phyloP scores from a whole-genome alignment of 1,140 invertebrate species.

The Brachionus plicatilis region DNA sequence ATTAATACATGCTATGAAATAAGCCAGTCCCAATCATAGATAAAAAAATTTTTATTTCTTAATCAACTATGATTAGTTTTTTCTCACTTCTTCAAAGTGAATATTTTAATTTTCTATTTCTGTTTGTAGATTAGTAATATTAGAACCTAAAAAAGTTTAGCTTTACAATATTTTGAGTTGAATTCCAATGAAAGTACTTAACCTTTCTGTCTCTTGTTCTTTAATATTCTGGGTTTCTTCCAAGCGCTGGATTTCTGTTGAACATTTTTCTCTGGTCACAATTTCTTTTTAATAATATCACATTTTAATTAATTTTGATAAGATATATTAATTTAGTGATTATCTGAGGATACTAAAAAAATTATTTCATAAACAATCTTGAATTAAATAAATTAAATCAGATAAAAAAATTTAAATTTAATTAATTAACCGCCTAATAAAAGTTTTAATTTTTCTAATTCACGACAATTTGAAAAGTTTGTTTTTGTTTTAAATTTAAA shows the following conservation, averaged over 20 bases:
- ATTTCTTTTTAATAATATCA: background rate
- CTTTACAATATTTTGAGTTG: background rate
- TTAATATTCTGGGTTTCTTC: slow-evolving; percentile 46
- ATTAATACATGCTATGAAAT: too few species aligned
- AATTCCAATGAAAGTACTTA: slow-evolving; percentile 42
- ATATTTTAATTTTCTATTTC: slow-evolving; percentile 44
- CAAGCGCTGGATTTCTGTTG: slow-evolving; percentile 44
- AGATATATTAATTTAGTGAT: too few species aligned
- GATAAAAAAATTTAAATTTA: too few species aligned
- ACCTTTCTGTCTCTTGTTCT: slow-evolving; percentile 46
- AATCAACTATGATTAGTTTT: background rate
- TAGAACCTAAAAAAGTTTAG: slow-evolving; percentile 41
- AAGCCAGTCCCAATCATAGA: too few species aligned
- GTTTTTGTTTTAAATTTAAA: too few species aligned
- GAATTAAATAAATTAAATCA: too few species aligned
- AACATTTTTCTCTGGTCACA: slow-evolving; percentile 42
- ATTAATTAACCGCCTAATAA: too few species aligned
- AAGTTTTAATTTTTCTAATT: too few species aligned
- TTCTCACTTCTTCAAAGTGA: slow-evolving; percentile 43
- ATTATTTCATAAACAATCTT: too few species aligned
- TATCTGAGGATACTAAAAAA: too few species aligned
- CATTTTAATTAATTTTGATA: background rate
- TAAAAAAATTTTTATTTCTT: background rate
- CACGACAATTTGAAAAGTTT: too few species aligned
- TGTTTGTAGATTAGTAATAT: slow-evolving; percentile 43